A percentile compares a stretch with the other conserved stretches of the same genome.
Conservation (phyloP, 2,797 vertebrate species). For the Enteromius fasciolatus region DNA sequence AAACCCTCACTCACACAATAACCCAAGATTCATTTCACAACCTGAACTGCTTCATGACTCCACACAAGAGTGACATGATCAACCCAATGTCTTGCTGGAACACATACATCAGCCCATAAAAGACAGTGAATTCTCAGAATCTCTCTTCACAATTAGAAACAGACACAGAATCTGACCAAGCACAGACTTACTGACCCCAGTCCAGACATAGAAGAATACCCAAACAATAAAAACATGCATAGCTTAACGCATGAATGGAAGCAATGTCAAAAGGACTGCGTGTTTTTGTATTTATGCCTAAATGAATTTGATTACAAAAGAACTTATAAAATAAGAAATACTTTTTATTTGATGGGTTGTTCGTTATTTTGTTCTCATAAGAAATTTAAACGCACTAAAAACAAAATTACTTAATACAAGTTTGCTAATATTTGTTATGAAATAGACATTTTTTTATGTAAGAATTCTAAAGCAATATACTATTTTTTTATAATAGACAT, state of each 20-base stretch:
- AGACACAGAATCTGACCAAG: constrained; percentile 36
- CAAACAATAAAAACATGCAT: constrained; percentile 16
- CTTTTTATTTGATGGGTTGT: too few relatives aligned
- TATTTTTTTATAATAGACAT: neutral
- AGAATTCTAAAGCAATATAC: neutral
- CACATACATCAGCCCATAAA: constrained; percentile 26
- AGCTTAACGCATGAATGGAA: neutral
- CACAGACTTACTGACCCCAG: constrained; percentile 27
- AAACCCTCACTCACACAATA: neutral
- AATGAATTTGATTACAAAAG: neutral
- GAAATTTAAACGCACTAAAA: too few relatives aligned
- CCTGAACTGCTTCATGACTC: neutral
- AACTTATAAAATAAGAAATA: neutral
- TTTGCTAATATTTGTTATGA: neutral
- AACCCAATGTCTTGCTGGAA: constrained; percentile 11
- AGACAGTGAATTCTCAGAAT: constrained; percentile 39
- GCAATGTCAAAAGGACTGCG: neutral
- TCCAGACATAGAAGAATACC: constrained; percentile 20
- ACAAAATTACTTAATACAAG: too few relatives aligned
- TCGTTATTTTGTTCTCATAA: too few relatives aligned
- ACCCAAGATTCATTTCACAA: neutral
- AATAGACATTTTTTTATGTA: too few relatives aligned
- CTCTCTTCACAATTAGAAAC: constrained; percentile 36
- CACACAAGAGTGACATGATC: constrained; percentile 21
- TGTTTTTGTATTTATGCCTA: neutral